Evolutionary conservation across 2,113 vertebrate genomes (phyloP), one percentile per base, ranked within the genome.

Genomic region (Ginglymostoma cirratum): DNA sequence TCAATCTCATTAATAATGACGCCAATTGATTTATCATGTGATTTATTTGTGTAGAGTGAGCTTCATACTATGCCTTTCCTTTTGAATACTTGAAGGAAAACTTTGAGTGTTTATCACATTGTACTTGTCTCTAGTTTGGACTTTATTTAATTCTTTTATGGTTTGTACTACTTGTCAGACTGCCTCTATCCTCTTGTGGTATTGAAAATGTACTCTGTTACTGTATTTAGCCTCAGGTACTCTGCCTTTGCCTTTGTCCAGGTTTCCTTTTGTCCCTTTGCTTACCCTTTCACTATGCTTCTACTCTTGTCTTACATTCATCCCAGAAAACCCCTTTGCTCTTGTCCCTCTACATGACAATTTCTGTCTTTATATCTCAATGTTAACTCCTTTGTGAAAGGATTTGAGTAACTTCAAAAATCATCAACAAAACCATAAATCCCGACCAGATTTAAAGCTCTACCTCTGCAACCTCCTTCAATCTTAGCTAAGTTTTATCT

Each of bases 1-100:
- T n/a, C 87, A 90, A 90, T n/a, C 87, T 90, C 48, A 90, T 90
- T 61, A n/a, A 55, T 61, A 90, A 90, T 61, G 87, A 90, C 17
- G 52, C 7, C 52, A 61, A 90, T 90, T 61, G 52, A 90, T 89
- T 90, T 34, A 61, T 90, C 48, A 61, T 61, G 52, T 30, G 27
- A 55, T 61, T 34, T n/a, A 34, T 61, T 90, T 15, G 52, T 61
- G 52, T 61, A 30, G 27, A 12, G 52, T 30, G 27, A 7, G 80
- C 30, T 61, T 90, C 38, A 83, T 83, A 45, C 80, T 83, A 42
- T 38, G 52, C 24, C 48, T 55, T 90, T 90, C 30, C 30, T 61
- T 90, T 27, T 65, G 52, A 90, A 90, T 34, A 61, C 52, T 61
- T 90, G 87, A 61, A 90, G 30, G 87, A 90, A 90, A 61, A 52